A percentile compares a stretch with the other conserved stretches of the same genome.
These are phyloP conservation scores for Plutella xylostella DNA, from an alignment of 2,888 invertebrate species.

Conservation along the genomic window DNA sequence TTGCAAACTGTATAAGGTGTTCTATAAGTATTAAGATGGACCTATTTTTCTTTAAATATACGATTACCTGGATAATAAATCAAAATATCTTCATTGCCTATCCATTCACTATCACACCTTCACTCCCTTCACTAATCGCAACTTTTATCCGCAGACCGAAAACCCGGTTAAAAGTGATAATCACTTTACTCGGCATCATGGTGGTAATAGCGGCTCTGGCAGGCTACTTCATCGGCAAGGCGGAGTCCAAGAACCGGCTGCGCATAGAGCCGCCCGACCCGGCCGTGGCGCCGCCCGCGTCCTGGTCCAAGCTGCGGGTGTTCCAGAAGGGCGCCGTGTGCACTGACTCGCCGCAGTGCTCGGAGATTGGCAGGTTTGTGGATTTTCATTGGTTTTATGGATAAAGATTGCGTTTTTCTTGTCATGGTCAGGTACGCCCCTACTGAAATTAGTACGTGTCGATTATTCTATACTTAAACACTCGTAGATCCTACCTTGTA, in stretches of 20 bases:
- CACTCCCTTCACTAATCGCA: no score
- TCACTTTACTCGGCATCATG: constrained; percentile 31
- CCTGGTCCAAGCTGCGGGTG: constrained; percentile 73
- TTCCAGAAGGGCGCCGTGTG: constrained; percentile 81
- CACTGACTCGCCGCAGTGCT: constrained; percentile 81
- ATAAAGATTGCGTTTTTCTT: no score
- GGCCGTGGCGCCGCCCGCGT: constrained; percentile 71
- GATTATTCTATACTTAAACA: no score
- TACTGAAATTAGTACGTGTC: no score
- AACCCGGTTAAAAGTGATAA: constrained; percentile 38
- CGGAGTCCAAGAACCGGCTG: constrained; percentile 29
- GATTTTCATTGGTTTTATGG: background rate
- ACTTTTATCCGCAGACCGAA: constrained; percentile 35
- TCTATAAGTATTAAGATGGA: no score
- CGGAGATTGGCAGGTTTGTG: constrained; percentile 80
- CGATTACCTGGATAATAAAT: no score
- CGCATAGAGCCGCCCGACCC: constrained; percentile 74
- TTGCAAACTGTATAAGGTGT: no score
- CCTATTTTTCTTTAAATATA: no score
- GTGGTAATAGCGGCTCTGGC: constrained; percentile 43
- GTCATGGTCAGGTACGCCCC: no score
- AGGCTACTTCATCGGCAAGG: constrained; percentile 39
- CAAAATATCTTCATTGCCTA: no score
- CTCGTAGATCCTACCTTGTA: no score
- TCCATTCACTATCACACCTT: no score